These are phyloP conservation scores for Amphiprion clarkii DNA, from an alignment of 2,797 vertebrate species.

Conservation along the genomic window DNA sequence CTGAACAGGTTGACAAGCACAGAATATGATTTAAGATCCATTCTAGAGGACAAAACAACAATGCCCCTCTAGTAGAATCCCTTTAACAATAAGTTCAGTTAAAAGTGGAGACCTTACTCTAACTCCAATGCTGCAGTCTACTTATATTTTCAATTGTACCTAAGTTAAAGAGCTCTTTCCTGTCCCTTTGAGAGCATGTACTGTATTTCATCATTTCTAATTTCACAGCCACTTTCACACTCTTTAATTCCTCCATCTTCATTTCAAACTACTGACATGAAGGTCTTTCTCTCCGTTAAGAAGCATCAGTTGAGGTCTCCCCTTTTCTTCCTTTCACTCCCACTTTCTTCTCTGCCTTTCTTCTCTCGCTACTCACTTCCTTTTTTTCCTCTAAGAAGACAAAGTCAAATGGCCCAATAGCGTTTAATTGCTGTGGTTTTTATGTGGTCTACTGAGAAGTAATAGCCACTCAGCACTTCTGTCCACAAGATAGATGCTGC, in stretches of 20 bases:
- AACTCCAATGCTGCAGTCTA: constrained; percentile 29
- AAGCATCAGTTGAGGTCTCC: constrained; percentile 44
- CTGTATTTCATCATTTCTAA: constrained; percentile 54
- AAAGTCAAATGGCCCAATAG: constrained; percentile 77
- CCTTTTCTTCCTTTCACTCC: constrained; percentile 32
- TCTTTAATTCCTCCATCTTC: constrained; percentile 54
- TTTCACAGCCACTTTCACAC: constrained; percentile 59
- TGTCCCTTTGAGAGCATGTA: constrained; percentile 41
- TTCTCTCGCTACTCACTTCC: constrained; percentile 38
- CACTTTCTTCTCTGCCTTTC: constrained; percentile 40
- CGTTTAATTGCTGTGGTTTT: constrained; percentile 83
- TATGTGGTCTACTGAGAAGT: constrained; percentile 80
- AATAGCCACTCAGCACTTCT: constrained; percentile 85
- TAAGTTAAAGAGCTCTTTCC: constrained; percentile 43
- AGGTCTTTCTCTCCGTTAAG: constrained; percentile 48
- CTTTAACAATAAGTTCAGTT: constrained; percentile 45
- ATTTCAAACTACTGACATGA: constrained; percentile 52
- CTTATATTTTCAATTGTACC: constrained; percentile 41
- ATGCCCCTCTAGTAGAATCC: constrained; percentile 31
- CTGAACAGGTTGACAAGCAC: constrained; percentile 24
- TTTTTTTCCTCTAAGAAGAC: constrained; percentile 63
- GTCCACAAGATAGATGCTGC: constrained; percentile 83
- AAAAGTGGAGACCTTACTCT: constrained; percentile 33
- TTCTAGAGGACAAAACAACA: neutral
- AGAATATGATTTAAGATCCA: constrained; percentile 35